A percentile compares a stretch with the other conserved stretches of the same genome.
Evolutionary conservation across 2,888 invertebrate species (phyloP).

Genomic region (Campoplex nolae): DNA sequence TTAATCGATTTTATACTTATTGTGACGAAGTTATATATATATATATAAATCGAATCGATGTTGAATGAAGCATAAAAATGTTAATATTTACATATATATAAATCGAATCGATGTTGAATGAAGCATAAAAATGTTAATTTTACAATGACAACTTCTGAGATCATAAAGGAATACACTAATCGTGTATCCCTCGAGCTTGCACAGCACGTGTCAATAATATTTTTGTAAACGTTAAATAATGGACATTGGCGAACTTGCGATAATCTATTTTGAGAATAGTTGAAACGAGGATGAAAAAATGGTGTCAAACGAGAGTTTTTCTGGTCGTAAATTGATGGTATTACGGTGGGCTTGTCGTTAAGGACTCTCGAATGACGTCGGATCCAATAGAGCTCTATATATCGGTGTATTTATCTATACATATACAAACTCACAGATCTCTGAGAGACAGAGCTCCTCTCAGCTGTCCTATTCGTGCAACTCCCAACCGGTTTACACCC

Average conservation of each 20-base stretch:
- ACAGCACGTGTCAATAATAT: background rate
- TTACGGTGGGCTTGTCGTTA: constrained; percentile 34
- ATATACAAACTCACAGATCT: background rate
- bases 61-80: background rate
- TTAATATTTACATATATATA: background rate
- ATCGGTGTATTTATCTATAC: background rate
- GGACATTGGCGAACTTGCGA: background rate
- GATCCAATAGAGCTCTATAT: constrained; percentile 15
- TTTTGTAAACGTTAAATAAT: background rate
- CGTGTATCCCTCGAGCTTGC: background rate
- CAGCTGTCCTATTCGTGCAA: constrained; percentile 62
- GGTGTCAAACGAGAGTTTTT: constrained; percentile 2
- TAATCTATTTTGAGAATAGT: constrained; percentile 7
- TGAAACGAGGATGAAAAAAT: constrained; percentile 13
- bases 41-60: background rate
- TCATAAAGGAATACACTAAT: background rate
- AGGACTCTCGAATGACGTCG: constrained; percentile 57
- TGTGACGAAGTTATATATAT: background rate
- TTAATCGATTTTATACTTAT: background rate
- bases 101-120: background rate
- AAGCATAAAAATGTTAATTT: background rate
- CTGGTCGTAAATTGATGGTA: constrained; percentile 19
- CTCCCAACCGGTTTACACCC: constrained; percentile 75
- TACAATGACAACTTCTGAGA: background rate
- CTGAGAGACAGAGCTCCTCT: constrained; percentile 47